Base-by-base conservation (phyloP, 2,113 vertebrate genomes). In the Marcusenius ussheri region DNA sequence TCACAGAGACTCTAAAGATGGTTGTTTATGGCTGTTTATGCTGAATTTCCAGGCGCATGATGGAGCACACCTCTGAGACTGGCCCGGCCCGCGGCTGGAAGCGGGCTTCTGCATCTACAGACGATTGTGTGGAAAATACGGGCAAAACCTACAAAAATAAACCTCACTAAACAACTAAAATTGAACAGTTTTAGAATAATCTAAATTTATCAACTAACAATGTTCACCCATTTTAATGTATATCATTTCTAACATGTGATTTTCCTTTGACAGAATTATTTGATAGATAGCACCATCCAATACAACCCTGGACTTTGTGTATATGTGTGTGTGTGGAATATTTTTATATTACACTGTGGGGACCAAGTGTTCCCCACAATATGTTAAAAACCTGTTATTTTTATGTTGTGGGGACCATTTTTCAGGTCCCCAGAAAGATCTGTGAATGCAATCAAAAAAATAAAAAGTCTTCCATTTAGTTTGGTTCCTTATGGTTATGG, bases 111-210 rank as follows among this genome's bases (percentile, higher is more conserved):
- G 53, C 39, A 9, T 53, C 51, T 35, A 9, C 19, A 9, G 35
- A 51, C 45, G 46, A 83, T 53, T 87, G 11, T 56, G n/a, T 87
- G 47, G 85, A 87, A 87, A 87, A 87, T 86, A 49, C 24, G 49
- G 39, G 45, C 9, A 50, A 10, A 85, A 87, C 50, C 13, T 39
- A 27, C n/a, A 56, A 13, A 51, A 87, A 53, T 51, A 56, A 87
- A 87, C 45, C 21, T 53, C 27, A 19, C 5, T 53, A 51, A 51
- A 39, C 15, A 51, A 31, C n/a, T 11, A 39, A 17, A 31, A 56
- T 0, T 35, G 13, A 51, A 47, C 31, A 6, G 47, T 39, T 56
- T 87, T 21, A 87, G 0, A 35, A 19, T 53, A 53, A 87, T 11
- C 31, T 47, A 84, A 42, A 86, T 86, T 86, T 50, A 50, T 86